Conservation (phyloP, 2,888 invertebrate species). For the Hemaris fuciformis region DNA sequence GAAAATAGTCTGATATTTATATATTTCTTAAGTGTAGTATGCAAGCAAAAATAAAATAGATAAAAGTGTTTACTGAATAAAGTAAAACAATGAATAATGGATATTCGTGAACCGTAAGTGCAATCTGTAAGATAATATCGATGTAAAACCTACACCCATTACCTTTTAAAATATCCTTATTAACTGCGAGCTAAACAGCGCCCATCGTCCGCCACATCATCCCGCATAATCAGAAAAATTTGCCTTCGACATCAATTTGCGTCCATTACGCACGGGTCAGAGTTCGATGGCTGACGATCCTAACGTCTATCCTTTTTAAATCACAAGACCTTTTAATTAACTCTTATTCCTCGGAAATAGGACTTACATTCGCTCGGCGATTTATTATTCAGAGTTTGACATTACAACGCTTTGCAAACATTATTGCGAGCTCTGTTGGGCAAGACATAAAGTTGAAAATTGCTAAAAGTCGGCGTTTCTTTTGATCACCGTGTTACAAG, state of each 20-base stretch:
- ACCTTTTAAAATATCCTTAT: background rate
- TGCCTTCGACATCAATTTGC: conserved; percentile 66
- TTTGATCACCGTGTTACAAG: conserved; percentile 60
- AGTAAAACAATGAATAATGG: background rate
- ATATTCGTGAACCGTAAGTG: background rate
- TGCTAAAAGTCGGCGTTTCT: conserved; percentile 41
- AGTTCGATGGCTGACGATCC: conserved; percentile 54
- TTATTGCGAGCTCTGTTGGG: conserved; percentile 32
- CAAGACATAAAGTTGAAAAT: conserved; percentile 30
- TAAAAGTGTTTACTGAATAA: no score
- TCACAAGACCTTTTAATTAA: conserved; percentile 17
- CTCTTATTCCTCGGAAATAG: conserved; percentile 28
- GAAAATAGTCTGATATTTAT: no score
- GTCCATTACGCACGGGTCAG: conserved; percentile 62
- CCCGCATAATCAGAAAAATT: conserved; percentile 57
- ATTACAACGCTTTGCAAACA: background rate
- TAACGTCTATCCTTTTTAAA: background rate
- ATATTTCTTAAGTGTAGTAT: no score
- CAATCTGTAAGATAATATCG: background rate
- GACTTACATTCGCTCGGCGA: conserved; percentile 23
- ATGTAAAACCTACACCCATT: background rate
- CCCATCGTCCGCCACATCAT: conserved; percentile 25
- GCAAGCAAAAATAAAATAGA: no score
- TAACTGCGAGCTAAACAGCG: conserved; percentile 8
- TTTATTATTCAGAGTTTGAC: background rate